Evolutionary conservation across 2,888 invertebrate species (phyloP).

Genomic region (Megaustenia siamemsis): DNA sequence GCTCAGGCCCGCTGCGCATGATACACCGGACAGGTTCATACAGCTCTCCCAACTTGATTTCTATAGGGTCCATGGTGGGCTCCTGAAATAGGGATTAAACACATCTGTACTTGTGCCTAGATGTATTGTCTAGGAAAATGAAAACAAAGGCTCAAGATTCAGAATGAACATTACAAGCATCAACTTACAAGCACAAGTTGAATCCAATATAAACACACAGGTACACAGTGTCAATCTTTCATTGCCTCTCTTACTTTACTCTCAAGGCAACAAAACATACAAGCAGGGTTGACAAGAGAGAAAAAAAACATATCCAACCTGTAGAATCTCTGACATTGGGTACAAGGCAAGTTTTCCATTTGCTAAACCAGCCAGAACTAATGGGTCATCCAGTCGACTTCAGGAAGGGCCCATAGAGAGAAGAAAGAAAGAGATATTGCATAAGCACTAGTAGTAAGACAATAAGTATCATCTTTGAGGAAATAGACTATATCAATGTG

Average conservation of each 20-base stretch:
- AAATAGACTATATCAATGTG: too few species aligned
- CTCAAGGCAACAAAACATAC: background rate
- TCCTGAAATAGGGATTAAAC: constrained; percentile 56
- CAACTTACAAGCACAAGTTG: too few species aligned
- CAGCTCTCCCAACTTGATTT: constrained; percentile 64
- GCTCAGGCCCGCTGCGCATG: constrained; percentile 56
- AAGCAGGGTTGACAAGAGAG: background rate
- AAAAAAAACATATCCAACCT: constrained; percentile 58
- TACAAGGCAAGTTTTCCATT: constrained; percentile 72
- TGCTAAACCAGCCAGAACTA: constrained; percentile 73
- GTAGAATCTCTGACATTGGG: constrained; percentile 66
- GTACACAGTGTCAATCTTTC: too few species aligned
- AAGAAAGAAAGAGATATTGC: background rate
- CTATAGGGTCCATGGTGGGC: constrained; percentile 63
- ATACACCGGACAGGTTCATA: constrained; percentile 73
- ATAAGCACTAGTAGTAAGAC: background rate
- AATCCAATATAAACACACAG: too few species aligned
- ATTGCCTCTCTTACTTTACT: background rate
- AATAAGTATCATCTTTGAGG: background rate
- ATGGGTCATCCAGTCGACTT: constrained; percentile 60
- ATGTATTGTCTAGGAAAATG: too few species aligned
- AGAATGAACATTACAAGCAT: too few species aligned
- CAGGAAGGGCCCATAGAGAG: background rate
- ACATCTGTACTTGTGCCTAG: background rate
- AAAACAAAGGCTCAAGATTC: too few species aligned